These are phyloP conservation scores for Matsumyia berberina DNA, from an alignment of 2,888 invertebrate genomes.

Conservation along the genomic window DNA sequence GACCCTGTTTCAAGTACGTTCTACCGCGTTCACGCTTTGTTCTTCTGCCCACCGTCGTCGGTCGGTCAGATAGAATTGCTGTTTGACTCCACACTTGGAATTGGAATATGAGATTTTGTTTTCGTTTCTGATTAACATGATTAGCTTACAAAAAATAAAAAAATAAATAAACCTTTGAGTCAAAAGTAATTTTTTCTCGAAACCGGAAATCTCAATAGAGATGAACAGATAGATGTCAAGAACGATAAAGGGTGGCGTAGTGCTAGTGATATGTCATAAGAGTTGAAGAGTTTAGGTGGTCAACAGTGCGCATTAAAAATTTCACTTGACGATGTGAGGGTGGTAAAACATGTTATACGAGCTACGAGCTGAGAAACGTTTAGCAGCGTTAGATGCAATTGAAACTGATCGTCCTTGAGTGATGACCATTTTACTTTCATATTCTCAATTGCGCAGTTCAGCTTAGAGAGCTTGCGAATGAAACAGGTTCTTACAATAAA, in stretches of 20 bases:
- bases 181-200: constrained; percentile 37
- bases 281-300: constrained; percentile 4
- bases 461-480: neutral
- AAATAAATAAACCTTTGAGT: neutral
- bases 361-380: neutral
- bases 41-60: constrained; percentile 22
- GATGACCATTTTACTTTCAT: constrained; percentile 46
- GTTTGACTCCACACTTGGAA: constrained; percentile 3
- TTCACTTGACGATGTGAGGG: constrained; percentile 23
- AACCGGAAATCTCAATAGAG: constrained; percentile 72
- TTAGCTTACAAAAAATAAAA: constrained; percentile 46
- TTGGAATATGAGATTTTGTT: constrained; percentile 30
- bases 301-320: constrained; percentile 46
- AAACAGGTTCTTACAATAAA: constrained; percentile 38
- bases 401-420: constrained; percentile 50
- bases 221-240: constrained; percentile 20
- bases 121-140: constrained; percentile 62
- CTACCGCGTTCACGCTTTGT: constrained; percentile 33
- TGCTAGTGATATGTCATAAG: neutral
- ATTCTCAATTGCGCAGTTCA: constrained; percentile 44
- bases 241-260: constrained; percentile 19
- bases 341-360: constrained; percentile 4
- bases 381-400: constrained; percentile 28
- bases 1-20: constrained; percentile 57
- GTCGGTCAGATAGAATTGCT: constrained; percentile 1